Percentiles rank a stretch among this genome's conserved stretches.
These are phyloP conservation scores for Dolomedes plantarius DNA, from an alignment of 2,888 invertebrate genomes.

Conservation along the genomic window DNA sequence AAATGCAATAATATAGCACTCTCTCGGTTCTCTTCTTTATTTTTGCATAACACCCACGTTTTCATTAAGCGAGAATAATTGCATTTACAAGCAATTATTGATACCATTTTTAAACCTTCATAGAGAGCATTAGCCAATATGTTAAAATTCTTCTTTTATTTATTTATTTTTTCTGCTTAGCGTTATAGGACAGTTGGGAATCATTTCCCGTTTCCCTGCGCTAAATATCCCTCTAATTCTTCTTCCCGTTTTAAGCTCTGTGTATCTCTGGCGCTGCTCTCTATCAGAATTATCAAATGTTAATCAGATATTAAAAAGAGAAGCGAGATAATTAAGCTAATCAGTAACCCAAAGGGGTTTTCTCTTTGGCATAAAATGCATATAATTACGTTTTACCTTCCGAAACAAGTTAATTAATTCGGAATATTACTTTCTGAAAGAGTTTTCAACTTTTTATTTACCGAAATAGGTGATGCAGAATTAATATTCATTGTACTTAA, in stretches of 20 bases:
- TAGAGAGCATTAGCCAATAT: not conserved
- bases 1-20: too few relatives aligned
- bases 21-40: too few relatives aligned
- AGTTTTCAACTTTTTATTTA: slow-evolving; percentile 24
- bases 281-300: slow-evolving; percentile 38
- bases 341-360: slow-evolving; percentile 43
- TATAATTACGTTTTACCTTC: slow-evolving; percentile 53
- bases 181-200: not conserved
- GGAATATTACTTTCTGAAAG: slow-evolving; percentile 46
- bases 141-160: not conserved
- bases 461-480: slow-evolving; percentile 27
- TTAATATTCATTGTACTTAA: slow-evolving; percentile 51
- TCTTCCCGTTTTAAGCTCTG: not conserved
- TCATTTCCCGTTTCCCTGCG: not conserved
- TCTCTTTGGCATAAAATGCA: slow-evolving; percentile 34
- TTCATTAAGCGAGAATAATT: too few relatives aligned
- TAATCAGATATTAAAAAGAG: slow-evolving; percentile 46
- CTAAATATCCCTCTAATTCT: not conserved
- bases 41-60: too few relatives aligned
- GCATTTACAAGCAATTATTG: too few relatives aligned
- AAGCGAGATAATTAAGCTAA: slow-evolving; percentile 49
- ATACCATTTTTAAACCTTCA: not conserved
- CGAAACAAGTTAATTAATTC: slow-evolving; percentile 65
- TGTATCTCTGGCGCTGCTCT: not conserved
- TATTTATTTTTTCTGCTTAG: not conserved